Conservation (phyloP, 2,113 vertebrate species). For the Ailurus styani region DNA sequence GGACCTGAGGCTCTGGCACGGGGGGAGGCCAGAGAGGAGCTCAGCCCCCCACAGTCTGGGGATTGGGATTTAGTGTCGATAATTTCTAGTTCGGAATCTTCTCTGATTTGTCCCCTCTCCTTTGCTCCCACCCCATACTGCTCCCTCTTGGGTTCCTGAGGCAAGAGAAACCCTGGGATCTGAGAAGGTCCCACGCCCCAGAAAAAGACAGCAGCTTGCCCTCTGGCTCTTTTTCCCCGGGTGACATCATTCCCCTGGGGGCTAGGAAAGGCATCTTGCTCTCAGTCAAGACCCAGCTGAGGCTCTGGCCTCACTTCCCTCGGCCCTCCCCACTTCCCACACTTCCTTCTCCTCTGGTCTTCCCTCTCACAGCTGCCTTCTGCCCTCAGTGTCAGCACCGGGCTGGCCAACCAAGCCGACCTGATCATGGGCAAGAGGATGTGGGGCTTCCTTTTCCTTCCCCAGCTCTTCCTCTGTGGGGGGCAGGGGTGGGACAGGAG, state of each 20-base stretch:
- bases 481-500: neutral
- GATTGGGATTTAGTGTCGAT: neutral
- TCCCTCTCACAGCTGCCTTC: neutral
- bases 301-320: neutral
- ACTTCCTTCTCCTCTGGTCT: neutral
- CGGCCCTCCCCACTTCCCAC: neutral
- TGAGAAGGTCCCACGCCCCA: slow-evolving; percentile 57
- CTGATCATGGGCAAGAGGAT: neutral
- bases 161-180: slow-evolving; percentile 39
- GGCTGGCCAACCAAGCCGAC: neutral
- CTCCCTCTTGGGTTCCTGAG: neutral
- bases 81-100: neutral
- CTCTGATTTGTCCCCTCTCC: neutral
- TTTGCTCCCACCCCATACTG: neutral
- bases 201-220: neutral
- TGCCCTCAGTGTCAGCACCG: neutral
- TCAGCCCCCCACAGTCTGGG: neutral
- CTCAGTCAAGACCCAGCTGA: neutral
- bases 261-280: slow-evolving; percentile 19
- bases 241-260: slow-evolving; percentile 57
- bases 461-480: neutral
- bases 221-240: slow-evolving; percentile 32
- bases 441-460: neutral
- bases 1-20: neutral
- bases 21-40: neutral